These are phyloP conservation scores for Pseudomyrmex pallidus DNA, from an alignment of 1,140 invertebrate genomes.

Conservation along the genomic window DNA sequence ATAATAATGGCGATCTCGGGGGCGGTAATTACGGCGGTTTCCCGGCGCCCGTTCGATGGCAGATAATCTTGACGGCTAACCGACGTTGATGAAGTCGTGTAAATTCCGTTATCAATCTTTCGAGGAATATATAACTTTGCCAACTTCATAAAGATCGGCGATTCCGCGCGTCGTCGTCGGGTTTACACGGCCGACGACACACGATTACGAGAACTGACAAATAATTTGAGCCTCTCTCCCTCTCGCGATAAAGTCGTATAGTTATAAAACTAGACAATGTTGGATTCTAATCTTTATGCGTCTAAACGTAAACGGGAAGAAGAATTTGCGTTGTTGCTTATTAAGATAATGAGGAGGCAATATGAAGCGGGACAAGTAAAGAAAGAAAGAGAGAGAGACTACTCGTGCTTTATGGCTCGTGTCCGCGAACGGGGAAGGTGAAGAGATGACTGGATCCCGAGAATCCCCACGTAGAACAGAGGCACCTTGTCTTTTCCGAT, in stretches of 20 bases:
- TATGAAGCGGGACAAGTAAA: conserved; percentile 7
- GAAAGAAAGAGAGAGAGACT: not conserved
- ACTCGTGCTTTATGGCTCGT: conserved; percentile 5
- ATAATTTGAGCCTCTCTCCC: not conserved
- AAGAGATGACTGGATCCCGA: conserved; percentile 18
- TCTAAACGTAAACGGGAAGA: conserved; percentile 7
- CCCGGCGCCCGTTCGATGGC: not conserved
- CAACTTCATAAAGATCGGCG: conserved; percentile 3
- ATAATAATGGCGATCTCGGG: conserved; percentile 17
- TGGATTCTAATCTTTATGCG: conserved; percentile 17
- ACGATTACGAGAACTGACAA: not conserved
- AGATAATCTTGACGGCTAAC: conserved; percentile 24
- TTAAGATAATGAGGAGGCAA: conserved; percentile 41
- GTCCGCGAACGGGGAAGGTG: conserved; percentile 1
- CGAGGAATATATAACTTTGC: not conserved
- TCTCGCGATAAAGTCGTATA: conserved; percentile 11
- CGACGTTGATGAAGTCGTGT: conserved; percentile 3
- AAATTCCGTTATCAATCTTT: not conserved
- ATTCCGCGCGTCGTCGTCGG: not conserved
- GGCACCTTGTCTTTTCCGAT: conserved; percentile 67
- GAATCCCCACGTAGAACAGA: conserved; percentile 58
- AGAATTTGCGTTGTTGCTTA: conserved; percentile 49
- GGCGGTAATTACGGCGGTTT: conserved; percentile 24
- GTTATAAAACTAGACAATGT: conserved; percentile 32
- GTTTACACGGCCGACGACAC: too few species aligned